Base-by-base conservation (phyloP, 2,113 vertebrate species). In the Neopipo cinnamomea region DNA sequence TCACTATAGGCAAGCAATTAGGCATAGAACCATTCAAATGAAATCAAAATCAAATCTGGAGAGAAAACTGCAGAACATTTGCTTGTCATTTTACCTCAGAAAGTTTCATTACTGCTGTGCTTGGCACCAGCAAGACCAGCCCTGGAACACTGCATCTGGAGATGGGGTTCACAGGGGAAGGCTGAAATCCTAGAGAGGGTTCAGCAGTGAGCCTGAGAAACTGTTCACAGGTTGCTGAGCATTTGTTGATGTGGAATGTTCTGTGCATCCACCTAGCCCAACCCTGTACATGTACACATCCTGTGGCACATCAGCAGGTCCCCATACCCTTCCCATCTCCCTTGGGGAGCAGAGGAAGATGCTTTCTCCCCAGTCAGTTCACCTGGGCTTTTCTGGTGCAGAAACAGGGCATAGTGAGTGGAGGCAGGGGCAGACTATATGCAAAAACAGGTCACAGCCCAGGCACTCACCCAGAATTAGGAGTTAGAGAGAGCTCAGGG, bases 1-100 rank as follows among this genome's bases (percentile, higher is more conserved):
- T 96, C 50, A 92, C 95, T 96, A 95, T 73, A 93, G 94, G 89
- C 94, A 93, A 93, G 82, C 94, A 97, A 97, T 97, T 97, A 97
- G 89, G 95, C 84, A 93, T 41, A 75, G 70, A 92, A 93, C 75
- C 85, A 67, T 95, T 88, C 85, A 91, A 88, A 95, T 83, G 63
- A 94, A 97, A 94, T 93, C 12, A 93, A 96, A 96, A 96, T 91
- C 88, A 95, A 93, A 96, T 74, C 82, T 79, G 53, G 66, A 96
- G 78, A 91, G 87, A 94, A 92, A 87, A 87, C 84, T 66, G 87
- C 66, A 76, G 87, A 91, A 91, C 62, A 65, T 91, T 95, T 83
- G 16, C 82, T 59, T 85, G 74, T 79, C 2, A 2, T 91, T 94
- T 96, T 91, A 77, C 63, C 71, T 85, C 78, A 67, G 85, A 81